A percentile compares a stretch with the other conserved stretches of the same genome.
phyloP scores from a whole-genome alignment of 2,888 invertebrate genomes.

The Philaethria dido region DNA sequence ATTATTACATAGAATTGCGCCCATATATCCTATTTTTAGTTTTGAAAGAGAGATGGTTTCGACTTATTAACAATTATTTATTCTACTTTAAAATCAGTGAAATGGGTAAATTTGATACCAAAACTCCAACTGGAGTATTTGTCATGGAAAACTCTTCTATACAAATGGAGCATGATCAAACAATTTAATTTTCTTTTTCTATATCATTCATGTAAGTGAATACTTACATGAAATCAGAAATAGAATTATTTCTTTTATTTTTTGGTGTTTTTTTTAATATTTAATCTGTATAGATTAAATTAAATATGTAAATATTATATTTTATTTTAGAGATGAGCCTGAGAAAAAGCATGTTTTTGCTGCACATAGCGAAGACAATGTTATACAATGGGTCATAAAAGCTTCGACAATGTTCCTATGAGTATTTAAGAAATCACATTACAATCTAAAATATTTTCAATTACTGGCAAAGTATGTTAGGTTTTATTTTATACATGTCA shows the following conservation, averaged over 20 bases:
- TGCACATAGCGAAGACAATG: slow-evolving; percentile 87
- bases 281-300: no score
- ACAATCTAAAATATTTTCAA: slow-evolving; percentile 86
- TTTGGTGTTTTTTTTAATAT: neutral
- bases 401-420: slow-evolving; percentile 88
- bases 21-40: slow-evolving; percentile 83
- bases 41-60: slow-evolving; percentile 91
- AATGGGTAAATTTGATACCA: slow-evolving; percentile 85
- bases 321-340: slow-evolving; percentile 80
- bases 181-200: slow-evolving; percentile 89
- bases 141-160: slow-evolving; percentile 89
- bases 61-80: slow-evolving; percentile 88
- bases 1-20: no score
- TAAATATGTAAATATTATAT: no score
- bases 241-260: neutral
- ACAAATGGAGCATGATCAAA: slow-evolving; percentile 87
- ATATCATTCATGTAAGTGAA: slow-evolving; percentile 86
- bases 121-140: slow-evolving; percentile 88
- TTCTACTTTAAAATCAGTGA: slow-evolving; percentile 90
- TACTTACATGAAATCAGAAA: no score
- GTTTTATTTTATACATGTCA: neutral
- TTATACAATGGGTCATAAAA: slow-evolving; percentile 88
- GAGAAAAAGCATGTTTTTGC: slow-evolving; percentile 88
- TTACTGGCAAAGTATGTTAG: slow-evolving; percentile 84
- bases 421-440: slow-evolving; percentile 86